Conservation (phyloP, 2,888 invertebrate species). For the Achlya flavicornis region DNA sequence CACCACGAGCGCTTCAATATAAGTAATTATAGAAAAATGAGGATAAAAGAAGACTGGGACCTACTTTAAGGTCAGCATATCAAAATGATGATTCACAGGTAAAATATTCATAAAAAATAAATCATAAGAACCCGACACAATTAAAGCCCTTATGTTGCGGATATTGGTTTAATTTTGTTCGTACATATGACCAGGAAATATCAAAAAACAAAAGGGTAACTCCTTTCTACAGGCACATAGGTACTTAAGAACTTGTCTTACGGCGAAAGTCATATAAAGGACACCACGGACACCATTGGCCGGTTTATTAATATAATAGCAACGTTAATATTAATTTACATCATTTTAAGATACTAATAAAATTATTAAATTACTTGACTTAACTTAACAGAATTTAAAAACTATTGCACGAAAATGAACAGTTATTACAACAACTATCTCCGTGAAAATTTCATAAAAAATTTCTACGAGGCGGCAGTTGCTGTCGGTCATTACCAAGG, state of each 20-base stretch:
- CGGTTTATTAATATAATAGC: neutral
- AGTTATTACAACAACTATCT: too few relatives aligned
- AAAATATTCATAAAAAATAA: neutral
- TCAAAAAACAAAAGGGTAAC: constrained; percentile 5
- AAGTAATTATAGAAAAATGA: too few relatives aligned
- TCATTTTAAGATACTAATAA: neutral
- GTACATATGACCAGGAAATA: neutral
- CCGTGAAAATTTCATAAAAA: too few relatives aligned
- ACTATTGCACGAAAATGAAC: too few relatives aligned
- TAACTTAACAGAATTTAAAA: too few relatives aligned
- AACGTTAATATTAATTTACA: neutral
- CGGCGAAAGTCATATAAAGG: neutral
- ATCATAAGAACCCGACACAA: neutral
- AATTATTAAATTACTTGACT: too few relatives aligned
- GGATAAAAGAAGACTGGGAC: too few relatives aligned
- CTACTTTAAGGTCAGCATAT: too few relatives aligned
- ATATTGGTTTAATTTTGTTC: neutral
- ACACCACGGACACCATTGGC: neutral
- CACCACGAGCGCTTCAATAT: too few relatives aligned
- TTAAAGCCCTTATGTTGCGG: neutral
- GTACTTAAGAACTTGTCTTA: neutral
- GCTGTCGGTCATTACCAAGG: too few relatives aligned
- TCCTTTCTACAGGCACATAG: neutral
- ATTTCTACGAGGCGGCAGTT: too few relatives aligned
- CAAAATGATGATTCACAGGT: too few relatives aligned